A percentile compares a stretch with the other conserved stretches of the same genome.
These are phyloP conservation scores for Saccostrea echinata DNA, from an alignment of 1,140 invertebrate species.

Conservation along the genomic window DNA sequence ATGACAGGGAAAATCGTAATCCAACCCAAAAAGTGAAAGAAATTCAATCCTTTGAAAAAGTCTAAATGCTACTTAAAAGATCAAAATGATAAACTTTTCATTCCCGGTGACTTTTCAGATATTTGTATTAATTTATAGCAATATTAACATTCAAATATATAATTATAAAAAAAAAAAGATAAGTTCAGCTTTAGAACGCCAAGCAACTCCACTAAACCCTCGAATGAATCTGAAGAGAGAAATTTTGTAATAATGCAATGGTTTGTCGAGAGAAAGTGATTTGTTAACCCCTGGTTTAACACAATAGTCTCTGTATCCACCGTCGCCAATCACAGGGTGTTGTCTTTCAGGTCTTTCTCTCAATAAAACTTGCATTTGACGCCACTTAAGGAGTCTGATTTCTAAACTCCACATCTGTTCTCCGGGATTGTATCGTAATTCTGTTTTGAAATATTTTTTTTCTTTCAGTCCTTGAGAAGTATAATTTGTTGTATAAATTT, in stretches of 20 bases:
- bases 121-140: conserved; percentile 6
- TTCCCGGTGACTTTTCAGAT: background rate
- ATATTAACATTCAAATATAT: background rate
- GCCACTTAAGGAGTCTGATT: background rate
- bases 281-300: background rate
- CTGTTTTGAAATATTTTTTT: background rate
- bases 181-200: background rate
- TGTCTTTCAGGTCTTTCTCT: background rate
- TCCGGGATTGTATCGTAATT: background rate
- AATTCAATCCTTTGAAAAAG: background rate
- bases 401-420: background rate
- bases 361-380: background rate
- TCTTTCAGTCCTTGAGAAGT: background rate
- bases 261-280: background rate
- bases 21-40: conserved; percentile 9
- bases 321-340: background rate
- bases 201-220: background rate
- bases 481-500: no score
- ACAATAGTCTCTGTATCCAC: background rate
- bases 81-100: conserved; percentile 9
- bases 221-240: background rate
- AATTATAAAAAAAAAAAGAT: background rate
- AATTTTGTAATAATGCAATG: background rate
- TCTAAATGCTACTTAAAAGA: background rate
- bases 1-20: conserved; percentile 5